Conservation (phyloP, 1,140 invertebrate genomes). For the Drosophila orosa region DNA sequence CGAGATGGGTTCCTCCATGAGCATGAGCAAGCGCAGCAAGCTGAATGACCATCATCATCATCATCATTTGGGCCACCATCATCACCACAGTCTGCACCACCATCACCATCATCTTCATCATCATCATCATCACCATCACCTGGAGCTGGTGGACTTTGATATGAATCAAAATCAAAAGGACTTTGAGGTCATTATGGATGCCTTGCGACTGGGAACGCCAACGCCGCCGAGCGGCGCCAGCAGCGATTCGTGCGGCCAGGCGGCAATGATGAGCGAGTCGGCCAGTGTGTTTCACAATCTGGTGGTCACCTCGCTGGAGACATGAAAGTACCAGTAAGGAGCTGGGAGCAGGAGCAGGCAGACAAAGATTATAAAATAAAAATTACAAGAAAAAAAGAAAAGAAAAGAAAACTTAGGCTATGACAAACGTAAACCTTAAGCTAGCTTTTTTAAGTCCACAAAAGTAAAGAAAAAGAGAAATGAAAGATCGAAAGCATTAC, state of each 20-base stretch:
- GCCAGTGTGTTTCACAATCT: slow-evolving; percentile 89
- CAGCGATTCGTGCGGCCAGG: slow-evolving; percentile 86
- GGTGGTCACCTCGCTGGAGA: slow-evolving; percentile 88
- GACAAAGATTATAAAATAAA: slow-evolving; percentile 38
- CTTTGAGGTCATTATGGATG: slow-evolving; percentile 85
- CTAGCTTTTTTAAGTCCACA: not conserved
- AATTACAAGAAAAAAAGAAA: slow-evolving; percentile 10
- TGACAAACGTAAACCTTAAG: slow-evolving; percentile 21
- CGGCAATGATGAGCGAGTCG: slow-evolving; percentile 89
- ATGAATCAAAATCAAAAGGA: slow-evolving; percentile 84
- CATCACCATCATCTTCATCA: slow-evolving; percentile 32
- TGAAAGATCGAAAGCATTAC: slow-evolving; percentile 39
- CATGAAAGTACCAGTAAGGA: slow-evolving; percentile 85
- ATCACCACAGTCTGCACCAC: slow-evolving; percentile 8
- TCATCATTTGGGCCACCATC: not conserved
- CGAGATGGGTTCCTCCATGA: slow-evolving; percentile 13
- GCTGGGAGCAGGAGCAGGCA: not conserved
- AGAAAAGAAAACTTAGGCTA: slow-evolving; percentile 27
- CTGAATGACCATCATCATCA: slow-evolving; percentile 9
- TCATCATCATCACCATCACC: slow-evolving; percentile 46
- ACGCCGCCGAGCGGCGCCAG: slow-evolving; percentile 82
- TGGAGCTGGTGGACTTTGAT: slow-evolving; percentile 84
- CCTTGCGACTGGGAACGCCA: slow-evolving; percentile 82
- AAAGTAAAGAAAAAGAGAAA: not conserved
- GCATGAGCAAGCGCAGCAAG: slow-evolving; percentile 52